Evolutionary conservation across 30 jellyfish, hydroid and myxozoan genomes (phyloP).

Genomic region (Hydractinia echinata): DNA sequence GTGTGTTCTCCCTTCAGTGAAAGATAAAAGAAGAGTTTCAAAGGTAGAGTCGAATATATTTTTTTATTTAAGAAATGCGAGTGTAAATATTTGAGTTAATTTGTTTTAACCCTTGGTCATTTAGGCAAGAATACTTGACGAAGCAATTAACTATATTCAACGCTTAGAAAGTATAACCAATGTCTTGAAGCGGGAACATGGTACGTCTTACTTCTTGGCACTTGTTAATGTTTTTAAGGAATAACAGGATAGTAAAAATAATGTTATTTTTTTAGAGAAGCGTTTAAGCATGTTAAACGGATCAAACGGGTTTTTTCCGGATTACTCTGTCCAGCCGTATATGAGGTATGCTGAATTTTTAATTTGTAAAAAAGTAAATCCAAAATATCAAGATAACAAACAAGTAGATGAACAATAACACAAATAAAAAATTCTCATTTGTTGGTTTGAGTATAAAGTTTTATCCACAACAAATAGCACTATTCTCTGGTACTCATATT

Average conservation of each 20-base stretch:
- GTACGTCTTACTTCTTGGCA: conserved; percentile 41
- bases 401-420: too few relatives aligned
- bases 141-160: conserved; percentile 94
- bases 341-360: conserved; percentile 60
- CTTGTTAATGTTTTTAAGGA: neutral
- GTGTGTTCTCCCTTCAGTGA: conserved; percentile 95
- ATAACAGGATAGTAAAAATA: neutral
- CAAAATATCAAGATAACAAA: too few relatives aligned
- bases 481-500: too few relatives aligned
- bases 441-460: too few relatives aligned
- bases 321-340: conserved; percentile 92
- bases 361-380: too few relatives aligned
- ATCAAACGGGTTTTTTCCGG: conserved; percentile 90
- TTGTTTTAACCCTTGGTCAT: neutral
- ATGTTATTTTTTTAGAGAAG: conserved; percentile 55
- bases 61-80: neutral
- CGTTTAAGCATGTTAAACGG: conserved; percentile 92
- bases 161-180: conserved; percentile 89
- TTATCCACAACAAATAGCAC: too few relatives aligned
- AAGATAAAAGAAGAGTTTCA: conserved; percentile 96
- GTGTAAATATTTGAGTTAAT: too few relatives aligned
- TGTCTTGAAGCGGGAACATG: conserved; percentile 95
- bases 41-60: conserved; percentile 43
- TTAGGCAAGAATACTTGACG: conserved; percentile 98
- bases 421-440: too few relatives aligned